Conservation (phyloP, 1,140 invertebrate genomes). For the Chrysomallon squamiferum region DNA sequence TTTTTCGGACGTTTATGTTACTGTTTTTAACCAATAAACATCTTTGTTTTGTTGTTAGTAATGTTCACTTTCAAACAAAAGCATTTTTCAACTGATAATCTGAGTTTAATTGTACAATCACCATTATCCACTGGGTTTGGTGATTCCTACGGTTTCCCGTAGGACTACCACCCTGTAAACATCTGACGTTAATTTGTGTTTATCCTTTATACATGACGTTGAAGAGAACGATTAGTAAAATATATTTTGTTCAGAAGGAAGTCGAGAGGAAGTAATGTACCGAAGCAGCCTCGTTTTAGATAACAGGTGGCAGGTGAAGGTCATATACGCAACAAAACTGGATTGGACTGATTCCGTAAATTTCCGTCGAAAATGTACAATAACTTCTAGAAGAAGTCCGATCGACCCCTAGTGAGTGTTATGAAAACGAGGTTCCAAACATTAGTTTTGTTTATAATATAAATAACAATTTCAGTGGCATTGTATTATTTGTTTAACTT, state of each 20-base stretch:
- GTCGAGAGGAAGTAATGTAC: not conserved
- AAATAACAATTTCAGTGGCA: too few relatives aligned
- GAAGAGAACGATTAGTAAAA: not conserved
- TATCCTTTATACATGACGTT: not conserved
- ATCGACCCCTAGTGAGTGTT: too few relatives aligned
- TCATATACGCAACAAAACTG: too few relatives aligned
- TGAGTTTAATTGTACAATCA: not conserved
- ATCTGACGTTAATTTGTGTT: not conserved
- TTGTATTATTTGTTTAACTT: too few relatives aligned
- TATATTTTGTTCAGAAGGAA: not conserved
- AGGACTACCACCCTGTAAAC: slow-evolving; percentile 4
- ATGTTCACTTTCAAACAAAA: too few relatives aligned
- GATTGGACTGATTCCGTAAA: too few relatives aligned
- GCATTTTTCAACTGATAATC: too few relatives aligned
- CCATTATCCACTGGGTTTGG: not conserved
- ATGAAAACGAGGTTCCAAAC: too few relatives aligned
- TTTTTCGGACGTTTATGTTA: not conserved
- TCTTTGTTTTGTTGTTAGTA: too few relatives aligned
- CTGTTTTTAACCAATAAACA: not conserved
- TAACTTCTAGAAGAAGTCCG: too few relatives aligned
- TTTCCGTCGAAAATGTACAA: too few relatives aligned
- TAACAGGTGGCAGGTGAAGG: not conserved
- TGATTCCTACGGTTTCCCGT: slow-evolving; percentile 2
- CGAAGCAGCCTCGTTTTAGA: not conserved
- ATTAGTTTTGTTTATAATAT: too few relatives aligned